phyloP scores from a whole-genome alignment of 2,888 invertebrate species.

The Plebejus argus region DNA sequence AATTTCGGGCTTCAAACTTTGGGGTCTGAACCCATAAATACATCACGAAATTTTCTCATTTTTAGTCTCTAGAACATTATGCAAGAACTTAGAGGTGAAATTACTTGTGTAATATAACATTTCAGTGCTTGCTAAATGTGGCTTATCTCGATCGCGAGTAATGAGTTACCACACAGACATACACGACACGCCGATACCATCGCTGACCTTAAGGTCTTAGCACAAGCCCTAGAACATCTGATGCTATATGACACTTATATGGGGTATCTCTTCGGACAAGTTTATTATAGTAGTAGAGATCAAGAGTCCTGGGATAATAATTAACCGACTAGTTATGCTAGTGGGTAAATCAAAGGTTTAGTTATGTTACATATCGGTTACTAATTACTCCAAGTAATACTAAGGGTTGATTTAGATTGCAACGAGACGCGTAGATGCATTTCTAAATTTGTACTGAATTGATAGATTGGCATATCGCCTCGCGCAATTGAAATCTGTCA shows the following conservation, averaged over 20 bases:
- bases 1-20: not conserved
- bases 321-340: too few species aligned
- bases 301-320: too few species aligned
- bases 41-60: not conserved
- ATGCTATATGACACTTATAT: not conserved
- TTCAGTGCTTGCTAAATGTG: slow-evolving; percentile 26
- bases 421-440: too few species aligned
- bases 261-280: not conserved
- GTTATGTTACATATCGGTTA: too few species aligned
- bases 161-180: slow-evolving; percentile 11
- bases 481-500: too few species aligned
- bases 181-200: slow-evolving; percentile 3
- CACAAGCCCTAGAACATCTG: not conserved
- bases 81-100: slow-evolving; percentile 12
- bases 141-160: slow-evolving; percentile 25
- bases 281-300: not conserved
- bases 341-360: too few species aligned
- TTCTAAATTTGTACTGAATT: too few species aligned
- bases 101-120: slow-evolving; percentile 10
- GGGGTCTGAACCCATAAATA: too few species aligned
- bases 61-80: not conserved
- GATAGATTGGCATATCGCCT: too few species aligned
- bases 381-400: too few species aligned
- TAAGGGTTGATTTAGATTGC: too few species aligned
- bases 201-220: not conserved